A percentile compares a stretch with the other conserved stretches of the same genome.
Conservation (phyloP, 2,888 invertebrate species). For the Fragum fragum region DNA sequence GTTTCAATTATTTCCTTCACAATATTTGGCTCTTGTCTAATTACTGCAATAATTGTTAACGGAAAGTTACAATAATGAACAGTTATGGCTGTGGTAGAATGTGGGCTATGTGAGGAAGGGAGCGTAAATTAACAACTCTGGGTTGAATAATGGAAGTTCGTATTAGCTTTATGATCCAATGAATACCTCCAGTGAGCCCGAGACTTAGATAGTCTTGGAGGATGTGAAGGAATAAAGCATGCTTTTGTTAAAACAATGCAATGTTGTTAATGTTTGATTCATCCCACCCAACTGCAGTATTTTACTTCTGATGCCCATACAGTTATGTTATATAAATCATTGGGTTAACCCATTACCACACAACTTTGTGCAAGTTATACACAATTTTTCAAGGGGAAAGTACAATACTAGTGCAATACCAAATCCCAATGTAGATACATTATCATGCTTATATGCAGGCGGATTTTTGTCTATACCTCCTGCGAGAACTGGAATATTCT, state of each 20-base stretch:
- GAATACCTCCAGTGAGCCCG: not conserved
- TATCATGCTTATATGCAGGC: too few species aligned
- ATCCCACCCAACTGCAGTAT: not conserved
- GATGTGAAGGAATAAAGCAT: not conserved
- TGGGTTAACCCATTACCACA: too few species aligned
- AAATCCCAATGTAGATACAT: too few species aligned
- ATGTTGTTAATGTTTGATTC: not conserved
- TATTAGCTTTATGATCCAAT: not conserved
- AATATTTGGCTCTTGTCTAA: constrained; percentile 9
- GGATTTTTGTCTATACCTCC: too few species aligned
- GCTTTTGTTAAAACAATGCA: not conserved
- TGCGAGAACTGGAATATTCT: too few species aligned
- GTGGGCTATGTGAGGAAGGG: constrained; percentile 1
- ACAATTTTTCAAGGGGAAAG: too few species aligned
- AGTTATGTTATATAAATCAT: too few species aligned
- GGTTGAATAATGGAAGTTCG: constrained; percentile 1
- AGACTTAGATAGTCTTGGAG: not conserved
- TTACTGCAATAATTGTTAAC: constrained; percentile 15
- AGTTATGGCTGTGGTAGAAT: constrained; percentile 21
- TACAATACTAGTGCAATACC: too few species aligned
- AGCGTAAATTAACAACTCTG: constrained; percentile 3
- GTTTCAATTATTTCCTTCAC: constrained; percentile 23
- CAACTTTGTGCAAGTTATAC: too few species aligned
- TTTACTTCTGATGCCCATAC: too few species aligned
- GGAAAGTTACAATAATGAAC: constrained; percentile 24